Conservation (phyloP, 2,113 vertebrate genomes). For the Phasianus colchicus region DNA sequence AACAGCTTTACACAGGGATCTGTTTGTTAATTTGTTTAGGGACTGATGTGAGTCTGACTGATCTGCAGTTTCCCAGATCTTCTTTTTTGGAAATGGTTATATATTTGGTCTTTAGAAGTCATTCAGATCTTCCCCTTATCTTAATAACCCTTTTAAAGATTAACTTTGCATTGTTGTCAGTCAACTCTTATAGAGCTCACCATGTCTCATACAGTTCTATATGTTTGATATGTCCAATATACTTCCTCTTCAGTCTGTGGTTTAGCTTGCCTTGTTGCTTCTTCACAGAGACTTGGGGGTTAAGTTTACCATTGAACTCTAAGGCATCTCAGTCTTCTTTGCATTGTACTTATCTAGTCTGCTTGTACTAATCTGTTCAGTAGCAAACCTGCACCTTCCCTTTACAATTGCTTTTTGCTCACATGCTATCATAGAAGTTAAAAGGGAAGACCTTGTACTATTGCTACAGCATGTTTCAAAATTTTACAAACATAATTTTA, state of each 20-base stretch:
- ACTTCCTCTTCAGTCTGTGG: neutral
- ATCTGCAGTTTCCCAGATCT: neutral
- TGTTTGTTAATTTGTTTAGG: neutral
- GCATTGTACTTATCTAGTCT: neutral
- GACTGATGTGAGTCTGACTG: neutral
- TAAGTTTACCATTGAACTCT: neutral
- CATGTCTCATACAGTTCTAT: fast-evolving
- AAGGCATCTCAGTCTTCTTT: neutral
- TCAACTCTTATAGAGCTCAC: neutral
- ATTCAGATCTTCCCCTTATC: neutral
- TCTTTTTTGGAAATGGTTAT: neutral
- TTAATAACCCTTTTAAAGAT: neutral
- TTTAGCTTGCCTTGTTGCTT: neutral
- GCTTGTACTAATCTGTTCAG: neutral
- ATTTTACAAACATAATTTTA: neutral
- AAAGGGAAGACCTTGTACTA: neutral
- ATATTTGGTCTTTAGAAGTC: neutral
- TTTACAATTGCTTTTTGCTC: neutral
- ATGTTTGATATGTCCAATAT: neutral
- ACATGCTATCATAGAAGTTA: neutral
- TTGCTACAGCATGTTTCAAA: neutral
- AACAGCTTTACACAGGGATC: neutral
- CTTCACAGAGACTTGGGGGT: neutral
- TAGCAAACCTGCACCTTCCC: neutral
- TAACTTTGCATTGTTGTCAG: neutral